These are phyloP conservation scores for Betta splendens DNA, from an alignment of 2,797 vertebrate genomes.

Conservation along the genomic window DNA sequence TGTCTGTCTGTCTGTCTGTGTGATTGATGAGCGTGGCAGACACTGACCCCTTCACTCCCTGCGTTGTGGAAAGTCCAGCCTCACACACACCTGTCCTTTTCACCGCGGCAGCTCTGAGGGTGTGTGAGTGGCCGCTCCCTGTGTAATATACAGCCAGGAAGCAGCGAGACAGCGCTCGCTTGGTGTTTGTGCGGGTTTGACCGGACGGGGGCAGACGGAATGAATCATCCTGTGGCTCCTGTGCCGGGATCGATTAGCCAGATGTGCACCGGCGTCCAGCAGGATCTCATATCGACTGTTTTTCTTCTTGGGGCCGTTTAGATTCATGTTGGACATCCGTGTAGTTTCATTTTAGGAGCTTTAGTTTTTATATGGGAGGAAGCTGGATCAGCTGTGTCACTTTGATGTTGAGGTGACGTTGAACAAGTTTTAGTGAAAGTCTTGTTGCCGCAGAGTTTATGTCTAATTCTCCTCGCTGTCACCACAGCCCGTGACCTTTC, in stretches of 20 bases:
- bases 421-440: too few relatives aligned
- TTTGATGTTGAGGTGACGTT: too few relatives aligned
- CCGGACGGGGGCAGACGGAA: conserved; percentile 19
- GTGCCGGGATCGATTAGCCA: conserved; percentile 43
- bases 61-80: conserved; percentile 24
- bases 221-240: conserved; percentile 34
- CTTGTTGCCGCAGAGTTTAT: conserved; percentile 10
- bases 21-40: conserved; percentile 62
- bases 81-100: conserved; percentile 52
- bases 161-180: conserved; percentile 30
- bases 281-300: too few relatives aligned
- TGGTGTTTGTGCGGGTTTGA: background rate
- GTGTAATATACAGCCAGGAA: conserved; percentile 38
- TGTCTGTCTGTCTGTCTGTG: too few relatives aligned
- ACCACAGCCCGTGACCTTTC: too few relatives aligned
- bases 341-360: too few relatives aligned
- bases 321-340: too few relatives aligned
- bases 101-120: conserved; percentile 14
- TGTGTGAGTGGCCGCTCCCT: conserved; percentile 32
- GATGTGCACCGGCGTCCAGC: conserved; percentile 40
- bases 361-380: too few relatives aligned
- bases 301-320: too few relatives aligned
- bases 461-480: background rate
- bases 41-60: conserved; percentile 28
- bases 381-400: too few relatives aligned